Conservation (phyloP, 2,113 vertebrate species). For the Pogonocichla stellata region DNA sequence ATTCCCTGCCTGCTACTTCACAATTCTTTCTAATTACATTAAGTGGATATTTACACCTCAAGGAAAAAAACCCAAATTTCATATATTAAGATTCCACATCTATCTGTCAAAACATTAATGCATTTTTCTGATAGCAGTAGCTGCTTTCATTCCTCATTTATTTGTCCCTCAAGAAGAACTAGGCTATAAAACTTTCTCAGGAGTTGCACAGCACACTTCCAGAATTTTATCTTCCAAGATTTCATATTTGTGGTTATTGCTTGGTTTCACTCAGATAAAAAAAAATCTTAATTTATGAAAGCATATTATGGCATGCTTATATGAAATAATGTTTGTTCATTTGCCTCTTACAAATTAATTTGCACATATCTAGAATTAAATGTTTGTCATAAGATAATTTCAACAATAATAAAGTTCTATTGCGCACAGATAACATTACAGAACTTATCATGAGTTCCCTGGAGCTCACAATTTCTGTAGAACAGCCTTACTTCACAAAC, state of each 20-base stretch:
- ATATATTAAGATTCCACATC: not conserved
- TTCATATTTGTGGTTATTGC: not conserved
- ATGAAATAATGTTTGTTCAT: not conserved
- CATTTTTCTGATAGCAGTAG: slow-evolving; percentile 4
- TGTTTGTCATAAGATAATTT: slow-evolving; percentile 2
- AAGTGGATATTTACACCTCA: slow-evolving; percentile 20
- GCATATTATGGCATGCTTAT: not conserved
- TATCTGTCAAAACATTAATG: slow-evolving; percentile 23
- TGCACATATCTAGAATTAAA: not conserved
- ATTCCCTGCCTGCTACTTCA: not conserved
- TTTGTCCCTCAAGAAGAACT: slow-evolving; percentile 22
- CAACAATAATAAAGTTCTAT: not conserved
- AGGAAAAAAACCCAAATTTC: not conserved
- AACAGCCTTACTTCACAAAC: not conserved
- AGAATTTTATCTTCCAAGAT: slow-evolving; percentile 1
- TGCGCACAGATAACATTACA: not conserved
- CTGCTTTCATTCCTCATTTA: not conserved
- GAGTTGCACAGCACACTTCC: not conserved
- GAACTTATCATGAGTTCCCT: not conserved
- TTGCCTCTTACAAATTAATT: slow-evolving; percentile 29
- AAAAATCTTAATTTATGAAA: not conserved
- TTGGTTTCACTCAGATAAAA: not conserved
- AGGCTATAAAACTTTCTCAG: slow-evolving; percentile 12
- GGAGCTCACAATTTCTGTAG: not conserved
- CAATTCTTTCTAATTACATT: slow-evolving; percentile 50